Evolutionary conservation across 2,113 vertebrate species (phyloP).

Genomic region (Motacilla alba): DNA sequence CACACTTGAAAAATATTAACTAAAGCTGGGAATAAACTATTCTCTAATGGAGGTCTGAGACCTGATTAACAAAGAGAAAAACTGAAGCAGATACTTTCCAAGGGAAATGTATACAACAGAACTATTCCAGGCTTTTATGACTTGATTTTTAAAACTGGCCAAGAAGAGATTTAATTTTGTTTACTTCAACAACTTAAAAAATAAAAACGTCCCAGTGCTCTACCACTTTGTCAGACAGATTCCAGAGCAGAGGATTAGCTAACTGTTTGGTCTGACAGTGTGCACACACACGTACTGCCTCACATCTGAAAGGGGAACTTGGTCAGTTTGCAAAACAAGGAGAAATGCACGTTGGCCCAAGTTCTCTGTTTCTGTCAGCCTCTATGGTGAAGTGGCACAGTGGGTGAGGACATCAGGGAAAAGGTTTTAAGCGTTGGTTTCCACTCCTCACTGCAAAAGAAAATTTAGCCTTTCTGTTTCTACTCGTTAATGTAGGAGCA

Average conservation of each 20-base stretch:
- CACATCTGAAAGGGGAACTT: neutral
- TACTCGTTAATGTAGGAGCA: neutral
- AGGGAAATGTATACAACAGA: neutral
- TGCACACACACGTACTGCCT: neutral
- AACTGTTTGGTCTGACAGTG: neutral
- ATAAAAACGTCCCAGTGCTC: neutral
- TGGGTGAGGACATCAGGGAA: neutral
- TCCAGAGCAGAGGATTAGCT: neutral
- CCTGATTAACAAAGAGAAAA: neutral
- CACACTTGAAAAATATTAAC: constrained; percentile 4
- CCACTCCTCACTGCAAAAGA: neutral
- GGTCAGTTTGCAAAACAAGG: neutral
- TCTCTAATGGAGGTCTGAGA: neutral
- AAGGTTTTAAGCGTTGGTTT: neutral
- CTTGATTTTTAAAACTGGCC: constrained; percentile 2
- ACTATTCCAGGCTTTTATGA: neutral
- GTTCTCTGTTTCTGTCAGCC: neutral
- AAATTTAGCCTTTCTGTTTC: neutral
- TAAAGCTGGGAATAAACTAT: neutral
- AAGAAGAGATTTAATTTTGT: constrained; percentile 8
- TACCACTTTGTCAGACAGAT: neutral
- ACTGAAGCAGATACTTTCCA: neutral
- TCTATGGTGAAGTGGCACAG: neutral
- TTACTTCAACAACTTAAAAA: constrained; percentile 26
- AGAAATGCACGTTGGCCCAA: neutral